Evolutionary conservation across 2,797 vertebrate species (phyloP).

Genomic region (Sebastes hubbsi): DNA sequence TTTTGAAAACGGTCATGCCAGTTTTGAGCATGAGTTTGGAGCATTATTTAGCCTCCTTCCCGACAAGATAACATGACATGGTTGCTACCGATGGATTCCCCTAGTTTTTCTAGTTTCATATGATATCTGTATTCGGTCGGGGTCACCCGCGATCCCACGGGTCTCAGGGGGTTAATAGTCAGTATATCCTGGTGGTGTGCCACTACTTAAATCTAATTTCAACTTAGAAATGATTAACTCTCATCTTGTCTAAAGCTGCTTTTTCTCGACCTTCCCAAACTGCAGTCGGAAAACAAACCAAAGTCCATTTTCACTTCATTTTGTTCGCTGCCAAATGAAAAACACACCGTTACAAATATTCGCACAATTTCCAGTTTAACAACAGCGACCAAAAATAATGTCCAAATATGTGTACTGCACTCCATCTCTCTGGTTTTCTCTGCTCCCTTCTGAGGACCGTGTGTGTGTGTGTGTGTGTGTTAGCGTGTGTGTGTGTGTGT

Average conservation of each 20-base stretch:
- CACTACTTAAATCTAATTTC: slow-evolving; percentile 1
- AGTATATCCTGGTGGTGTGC: neutral
- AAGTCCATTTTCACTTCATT: slow-evolving; percentile 22
- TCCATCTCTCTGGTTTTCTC: neutral
- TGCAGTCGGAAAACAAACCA: slow-evolving; percentile 27
- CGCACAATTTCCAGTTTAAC: slow-evolving; percentile 25
- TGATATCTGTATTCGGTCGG: too few relatives aligned
- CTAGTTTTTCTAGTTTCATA: too few relatives aligned
- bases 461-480: slow-evolving; percentile 5
- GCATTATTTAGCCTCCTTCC: too few relatives aligned
- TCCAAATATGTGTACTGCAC: neutral
- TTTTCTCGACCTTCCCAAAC: neutral
- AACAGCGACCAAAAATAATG: neutral
- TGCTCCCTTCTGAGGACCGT: neutral
- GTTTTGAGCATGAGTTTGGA: too few relatives aligned
- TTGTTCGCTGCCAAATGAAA: slow-evolving; percentile 21
- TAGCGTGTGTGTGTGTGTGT: slow-evolving; percentile 11
- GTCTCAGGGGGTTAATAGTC: neutral
- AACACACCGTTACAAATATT: slow-evolving; percentile 9
- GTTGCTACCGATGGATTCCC: too few relatives aligned
- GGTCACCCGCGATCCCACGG: too few relatives aligned
- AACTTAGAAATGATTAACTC: neutral
- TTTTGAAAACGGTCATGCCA: fast-evolving
- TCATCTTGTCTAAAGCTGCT: neutral
- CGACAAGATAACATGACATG: too few relatives aligned